These are phyloP conservation scores for Hemicentrotus pulcherrimus DNA, from an alignment of 35 echinoderm and acorn worm species.

Conservation along the genomic window DNA sequence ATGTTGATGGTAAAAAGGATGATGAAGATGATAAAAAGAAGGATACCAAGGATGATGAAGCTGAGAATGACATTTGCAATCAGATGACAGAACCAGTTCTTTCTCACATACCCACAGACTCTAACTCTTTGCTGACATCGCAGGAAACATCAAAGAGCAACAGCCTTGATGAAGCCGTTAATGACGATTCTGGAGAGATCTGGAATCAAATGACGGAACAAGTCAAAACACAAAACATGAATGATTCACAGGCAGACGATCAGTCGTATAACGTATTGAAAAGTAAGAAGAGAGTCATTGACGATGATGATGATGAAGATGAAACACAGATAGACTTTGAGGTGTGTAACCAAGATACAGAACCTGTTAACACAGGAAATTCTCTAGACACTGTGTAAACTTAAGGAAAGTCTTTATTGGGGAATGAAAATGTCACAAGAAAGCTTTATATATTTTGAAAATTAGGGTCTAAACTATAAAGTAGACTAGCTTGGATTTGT, in stretches of 20 bases:
- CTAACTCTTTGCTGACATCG: not conserved
- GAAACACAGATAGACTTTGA: not conserved
- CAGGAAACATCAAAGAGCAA: not conserved
- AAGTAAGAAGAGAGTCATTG: not conserved
- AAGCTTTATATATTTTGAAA: not conserved
- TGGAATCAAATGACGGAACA: conserved; percentile 34
- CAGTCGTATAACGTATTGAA: not conserved
- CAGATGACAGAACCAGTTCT: conserved; percentile 33
- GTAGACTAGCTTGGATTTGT: too few relatives aligned
- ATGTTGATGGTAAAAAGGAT: not conserved
- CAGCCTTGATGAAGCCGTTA: not conserved
- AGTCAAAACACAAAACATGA: not conserved
- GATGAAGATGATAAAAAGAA: not conserved
- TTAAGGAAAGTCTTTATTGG: not conserved
- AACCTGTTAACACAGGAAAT: not conserved
- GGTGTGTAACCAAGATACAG: not conserved
- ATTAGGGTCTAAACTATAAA: not conserved
- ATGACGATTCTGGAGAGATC: not conserved
- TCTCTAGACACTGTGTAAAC: not conserved
- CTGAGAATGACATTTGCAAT: not conserved
- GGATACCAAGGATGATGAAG: not conserved
- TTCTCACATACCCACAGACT: not conserved
- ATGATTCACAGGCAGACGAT: not conserved
- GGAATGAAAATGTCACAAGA: not conserved
- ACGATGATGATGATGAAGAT: not conserved